Evolutionary conservation across 2,888 invertebrate genomes (phyloP), one percentile per base, ranked within the genome.

Genomic region (Xanthia icteritia): DNA sequence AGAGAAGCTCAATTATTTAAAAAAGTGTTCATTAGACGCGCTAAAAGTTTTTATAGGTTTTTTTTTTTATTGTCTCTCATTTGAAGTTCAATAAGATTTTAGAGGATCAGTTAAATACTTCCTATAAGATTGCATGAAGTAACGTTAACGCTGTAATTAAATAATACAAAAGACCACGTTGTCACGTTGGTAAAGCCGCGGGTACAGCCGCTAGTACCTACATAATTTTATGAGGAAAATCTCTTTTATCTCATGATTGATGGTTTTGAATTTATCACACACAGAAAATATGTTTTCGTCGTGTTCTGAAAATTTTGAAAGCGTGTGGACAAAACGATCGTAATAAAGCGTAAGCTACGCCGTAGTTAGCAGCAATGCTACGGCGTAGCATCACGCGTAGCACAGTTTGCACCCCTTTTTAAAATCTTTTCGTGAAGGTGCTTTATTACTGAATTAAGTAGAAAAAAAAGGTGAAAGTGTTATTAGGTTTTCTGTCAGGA

Each of bases 231-330:
- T n/a, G 6, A 45, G 31, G 2, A 36, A 36, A 15, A 39, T 60
- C 5, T 36, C 8, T 61, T 76, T 23, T 42, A 42, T 77, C 17
- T n/a, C 23, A 39, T 51, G 74, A 77, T 51, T 75, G 48, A 75
- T 75, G 77, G 27, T 23, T 58, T 39, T 36, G n/a, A 48, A 51
- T 60, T 17, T 58, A 36, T n/a, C 23, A 23, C 45, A 39, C 13
- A 23, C 17, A 17, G 23, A 36, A 60, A 48, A 76, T 75, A 23
- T 48, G 0, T 76, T 76, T 45, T 58, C n/a, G 17, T 48, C 36
- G 6, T 39, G 20, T 48, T 36, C 8, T 31, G 36, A 56, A 39
- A 42, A 23, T 39, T 20, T 77, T 51, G 20, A 65, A 45, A 11
- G n/a, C 65, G 11, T 23, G 23, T 5, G 54, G 17, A 36, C 0